Percentiles rank a stretch among this genome's conserved stretches.
These are phyloP conservation scores for Dusona sp. DNA, from an alignment of 2,888 invertebrate genomes.

Conservation along the genomic window DNA sequence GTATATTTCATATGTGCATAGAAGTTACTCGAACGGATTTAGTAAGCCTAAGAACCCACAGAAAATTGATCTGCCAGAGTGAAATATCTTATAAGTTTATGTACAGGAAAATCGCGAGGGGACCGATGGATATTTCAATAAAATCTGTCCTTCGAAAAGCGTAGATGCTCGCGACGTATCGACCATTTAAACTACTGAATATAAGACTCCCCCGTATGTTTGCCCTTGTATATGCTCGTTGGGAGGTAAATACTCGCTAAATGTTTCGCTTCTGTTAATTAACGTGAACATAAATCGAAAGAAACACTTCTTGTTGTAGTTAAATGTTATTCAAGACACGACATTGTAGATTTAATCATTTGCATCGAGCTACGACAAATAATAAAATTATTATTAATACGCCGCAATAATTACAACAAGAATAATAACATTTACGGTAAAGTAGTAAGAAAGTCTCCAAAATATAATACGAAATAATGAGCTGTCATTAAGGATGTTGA, in stretches of 20 bases:
- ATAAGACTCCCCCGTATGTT: background rate
- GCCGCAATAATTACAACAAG: background rate
- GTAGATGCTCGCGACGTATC: slow-evolving; percentile 24
- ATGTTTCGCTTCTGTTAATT: background rate
- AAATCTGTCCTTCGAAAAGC: slow-evolving; percentile 70
- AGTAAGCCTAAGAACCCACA: slow-evolving; percentile 68
- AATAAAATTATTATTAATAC: background rate
- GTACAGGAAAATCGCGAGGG: slow-evolving; percentile 60
- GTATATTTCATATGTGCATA: slow-evolving; percentile 7
- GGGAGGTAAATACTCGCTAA: slow-evolving; percentile 76
- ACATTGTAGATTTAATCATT: background rate
- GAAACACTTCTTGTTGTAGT: background rate
- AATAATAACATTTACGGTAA: background rate
- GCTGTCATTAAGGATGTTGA: no score
- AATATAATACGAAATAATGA: background rate
- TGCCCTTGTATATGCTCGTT: background rate
- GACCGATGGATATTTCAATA: slow-evolving; percentile 80
- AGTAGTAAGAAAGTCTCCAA: background rate
- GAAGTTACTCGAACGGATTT: slow-evolving; percentile 40
- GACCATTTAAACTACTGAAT: slow-evolving; percentile 73
- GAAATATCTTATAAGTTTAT: slow-evolving; percentile 83
- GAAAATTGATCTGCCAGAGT: slow-evolving; percentile 82
- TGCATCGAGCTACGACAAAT: background rate
- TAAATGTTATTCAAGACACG: background rate
- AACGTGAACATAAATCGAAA: background rate